A percentile compares a stretch with the other conserved stretches of the same genome.
These are phyloP conservation scores for Camponotus pennsylvanicus DNA, from an alignment of 1,140 invertebrate genomes.

Conservation along the genomic window DNA sequence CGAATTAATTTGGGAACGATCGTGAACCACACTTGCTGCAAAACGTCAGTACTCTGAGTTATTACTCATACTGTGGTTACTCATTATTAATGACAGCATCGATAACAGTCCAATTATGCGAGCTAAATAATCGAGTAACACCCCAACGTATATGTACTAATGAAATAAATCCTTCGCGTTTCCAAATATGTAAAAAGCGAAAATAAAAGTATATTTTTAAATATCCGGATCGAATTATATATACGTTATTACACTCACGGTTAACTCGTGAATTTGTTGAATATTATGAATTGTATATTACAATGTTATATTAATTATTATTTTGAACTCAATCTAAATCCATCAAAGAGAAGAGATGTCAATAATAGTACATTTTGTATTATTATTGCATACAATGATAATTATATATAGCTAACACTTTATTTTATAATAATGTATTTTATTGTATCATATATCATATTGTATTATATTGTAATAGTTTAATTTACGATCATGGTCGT, in stretches of 20 bases:
- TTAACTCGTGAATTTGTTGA: background rate
- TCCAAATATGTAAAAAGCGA: background rate
- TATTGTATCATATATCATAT: background rate
- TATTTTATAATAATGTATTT: background rate
- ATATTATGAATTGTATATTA: background rate
- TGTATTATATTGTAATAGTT: background rate
- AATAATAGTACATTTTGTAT: background rate
- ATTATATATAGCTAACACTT: too few relatives aligned
- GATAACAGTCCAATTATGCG: slow-evolving; percentile 52
- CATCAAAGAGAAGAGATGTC: background rate
- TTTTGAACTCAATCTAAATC: background rate
- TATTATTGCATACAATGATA: background rate
- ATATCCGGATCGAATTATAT: background rate
- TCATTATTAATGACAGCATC: slow-evolving; percentile 57
- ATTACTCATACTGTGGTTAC: slow-evolving; percentile 44
- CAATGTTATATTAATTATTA: background rate
- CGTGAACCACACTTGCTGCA: slow-evolving; percentile 49
- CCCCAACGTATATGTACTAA: background rate
- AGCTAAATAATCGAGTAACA: slow-evolving; percentile 51
- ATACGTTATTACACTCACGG: background rate
- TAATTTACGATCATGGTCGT: background rate
- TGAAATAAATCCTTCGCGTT: slow-evolving; percentile 22
- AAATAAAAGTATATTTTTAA: slow-evolving; percentile 8
- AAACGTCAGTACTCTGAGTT: slow-evolving; percentile 39
- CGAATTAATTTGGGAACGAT: slow-evolving; percentile 52